A percentile compares a stretch with the other conserved stretches of the same genome.
phyloP scores from a whole-genome alignment of 2,888 invertebrate species.

The Psylliodes chrysocephalus region DNA sequence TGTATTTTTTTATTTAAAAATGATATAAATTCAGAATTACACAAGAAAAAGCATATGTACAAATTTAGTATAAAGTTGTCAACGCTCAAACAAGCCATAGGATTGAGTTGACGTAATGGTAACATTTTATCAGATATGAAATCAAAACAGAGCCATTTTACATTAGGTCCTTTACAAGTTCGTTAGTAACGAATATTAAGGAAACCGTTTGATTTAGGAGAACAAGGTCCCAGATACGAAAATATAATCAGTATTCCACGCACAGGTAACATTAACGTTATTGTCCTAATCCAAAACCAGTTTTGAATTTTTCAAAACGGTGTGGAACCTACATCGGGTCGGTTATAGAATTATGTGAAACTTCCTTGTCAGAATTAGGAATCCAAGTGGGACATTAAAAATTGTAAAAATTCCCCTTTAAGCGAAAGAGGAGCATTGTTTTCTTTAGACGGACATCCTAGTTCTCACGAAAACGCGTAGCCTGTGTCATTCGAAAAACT shows the following conservation, averaged over 20 bases:
- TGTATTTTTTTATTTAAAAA: too few relatives aligned
- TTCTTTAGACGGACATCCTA: conserved; percentile 50
- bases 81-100: too few relatives aligned
- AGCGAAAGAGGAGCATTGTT: conserved; percentile 29
- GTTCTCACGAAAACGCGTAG: conserved; percentile 54
- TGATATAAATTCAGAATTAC: too few relatives aligned
- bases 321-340: conserved; percentile 20
- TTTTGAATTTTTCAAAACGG: conserved; percentile 26
- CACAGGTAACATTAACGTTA: conserved; percentile 19
- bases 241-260: background rate
- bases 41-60: too few relatives aligned
- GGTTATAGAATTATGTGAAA: conserved; percentile 32
- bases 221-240: background rate
- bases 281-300: conserved; percentile 33
- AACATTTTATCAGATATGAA: too few relatives aligned
- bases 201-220: conserved; percentile 5
- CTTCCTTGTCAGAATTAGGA: conserved; percentile 40
- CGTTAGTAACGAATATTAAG: conserved; percentile 7
- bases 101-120: too few relatives aligned
- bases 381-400: conserved; percentile 32
- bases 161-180: background rate
- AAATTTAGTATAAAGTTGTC: too few relatives aligned
- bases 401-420: conserved; percentile 34
- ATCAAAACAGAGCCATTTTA: too few relatives aligned
- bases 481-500: conserved; percentile 57